Evolutionary conservation across 2,888 invertebrate species (phyloP).

Genomic region (Melanotus villosus): DNA sequence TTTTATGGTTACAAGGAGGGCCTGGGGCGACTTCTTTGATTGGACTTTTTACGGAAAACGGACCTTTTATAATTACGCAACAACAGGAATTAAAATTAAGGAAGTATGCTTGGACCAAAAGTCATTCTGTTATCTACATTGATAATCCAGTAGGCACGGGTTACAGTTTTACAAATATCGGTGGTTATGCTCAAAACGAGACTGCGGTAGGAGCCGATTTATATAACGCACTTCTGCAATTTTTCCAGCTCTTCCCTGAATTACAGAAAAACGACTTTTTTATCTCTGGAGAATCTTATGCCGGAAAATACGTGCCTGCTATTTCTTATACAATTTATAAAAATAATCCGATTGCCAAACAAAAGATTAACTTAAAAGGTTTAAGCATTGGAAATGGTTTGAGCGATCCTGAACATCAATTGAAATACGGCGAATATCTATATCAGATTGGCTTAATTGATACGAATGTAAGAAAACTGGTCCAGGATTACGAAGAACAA

Average conservation of each 20-base stretch:
- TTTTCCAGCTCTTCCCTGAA: constrained; percentile 87
- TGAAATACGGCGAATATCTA: constrained; percentile 84
- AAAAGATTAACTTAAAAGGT: constrained; percentile 80
- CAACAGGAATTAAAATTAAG: constrained; percentile 70
- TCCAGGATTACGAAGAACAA: constrained; percentile 75
- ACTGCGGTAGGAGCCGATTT: constrained; percentile 85
- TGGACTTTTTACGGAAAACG: constrained; percentile 88
- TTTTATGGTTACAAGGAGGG: constrained; percentile 90
- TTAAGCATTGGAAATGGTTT: constrained; percentile 86
- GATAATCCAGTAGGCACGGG: constrained; percentile 96
- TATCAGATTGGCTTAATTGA: constrained; percentile 84
- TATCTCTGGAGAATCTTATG: constrained; percentile 92
- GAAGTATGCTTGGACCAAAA: constrained; percentile 84
- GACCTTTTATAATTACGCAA: constrained; percentile 77
- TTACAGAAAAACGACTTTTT: constrained; percentile 83
- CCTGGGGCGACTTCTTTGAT: constrained; percentile 86
- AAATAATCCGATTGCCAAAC: constrained; percentile 72
- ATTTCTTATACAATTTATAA: constrained; percentile 81
- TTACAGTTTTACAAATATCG: constrained; percentile 88
- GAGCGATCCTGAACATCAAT: constrained; percentile 83
- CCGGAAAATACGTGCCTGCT: constrained; percentile 86
- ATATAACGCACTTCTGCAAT: constrained; percentile 83
- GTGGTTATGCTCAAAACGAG: constrained; percentile 86
- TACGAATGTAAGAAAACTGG: constrained; percentile 73
- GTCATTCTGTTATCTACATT: constrained; percentile 87